Base-by-base conservation (phyloP, 2,888 invertebrate species). In the Germaria angustata region DNA sequence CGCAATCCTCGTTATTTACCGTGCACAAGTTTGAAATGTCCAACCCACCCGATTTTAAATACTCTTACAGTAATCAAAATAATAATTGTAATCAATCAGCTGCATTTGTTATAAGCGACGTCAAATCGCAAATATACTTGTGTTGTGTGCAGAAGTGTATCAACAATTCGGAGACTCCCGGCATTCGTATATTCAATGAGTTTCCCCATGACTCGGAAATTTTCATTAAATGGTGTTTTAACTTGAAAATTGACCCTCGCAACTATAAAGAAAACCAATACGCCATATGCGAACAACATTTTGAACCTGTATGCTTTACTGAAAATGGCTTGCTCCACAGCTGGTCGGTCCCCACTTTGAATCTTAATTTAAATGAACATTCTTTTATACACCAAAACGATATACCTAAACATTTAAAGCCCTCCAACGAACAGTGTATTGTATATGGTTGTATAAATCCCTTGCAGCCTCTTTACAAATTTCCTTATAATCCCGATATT, bases 401-500 rank as follows among this genome's bases (percentile, higher is more conserved):
- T 59, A 41, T 73, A 65, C 82, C 82, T 1, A 51, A 79, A 17
- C 51, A 79, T 57, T 34, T 79, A n/a, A 65, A 66, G 41, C 9
- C 41, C 11, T 17, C 24, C 8, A 17, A 13, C 5, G 82, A 82
- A 57, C 82, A 82, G 36, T 82, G 82, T 36, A 69, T 82, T 39
- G 82, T 79, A 11, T 82, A 82, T 66, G 82, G 82, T 51, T 82
- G 82, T 24, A 82, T 82, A 51, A 69, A 71, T 32, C 82, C 82
- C 2, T 9, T 69, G 34, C 22, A 20, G 13, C 83, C 83, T 2
- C 76, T 84, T 1, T 79, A 73, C 39, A 75, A 72, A 65, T 90
- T 89, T 77, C 89, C 89, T 8, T 39, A 75, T n/a, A 86, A 59
- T 17, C 86, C 86, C 8, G 87, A 88, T 36, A 85, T 88, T 15